Percentiles rank a stretch among this genome's conserved stretches.
Evolutionary conservation across 2,888 invertebrate genomes (phyloP).

Genomic region (Seira ritae): DNA sequence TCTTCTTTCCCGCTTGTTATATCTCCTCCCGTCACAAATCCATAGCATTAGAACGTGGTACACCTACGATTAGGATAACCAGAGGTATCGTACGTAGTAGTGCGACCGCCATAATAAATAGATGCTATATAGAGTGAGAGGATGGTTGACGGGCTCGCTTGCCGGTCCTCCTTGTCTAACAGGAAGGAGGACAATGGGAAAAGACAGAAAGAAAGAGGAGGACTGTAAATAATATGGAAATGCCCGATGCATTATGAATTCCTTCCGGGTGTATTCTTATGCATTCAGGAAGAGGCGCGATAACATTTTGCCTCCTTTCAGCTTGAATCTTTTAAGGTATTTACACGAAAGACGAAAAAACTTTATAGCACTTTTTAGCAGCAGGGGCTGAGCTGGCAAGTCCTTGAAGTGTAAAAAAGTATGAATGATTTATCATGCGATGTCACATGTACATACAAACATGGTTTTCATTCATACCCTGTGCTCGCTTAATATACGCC

Average conservation of each 20-base stretch:
- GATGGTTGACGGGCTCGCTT: slow-evolving; percentile 25
- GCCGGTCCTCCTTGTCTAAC: slow-evolving; percentile 37
- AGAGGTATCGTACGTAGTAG: background rate
- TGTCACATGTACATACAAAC: slow-evolving; percentile 60
- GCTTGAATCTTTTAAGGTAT: slow-evolving; percentile 51
- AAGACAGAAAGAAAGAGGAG: slow-evolving; percentile 29
- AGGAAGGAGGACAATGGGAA: slow-evolving; percentile 53
- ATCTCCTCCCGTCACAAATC: slow-evolving; percentile 45
- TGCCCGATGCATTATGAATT: slow-evolving; percentile 65
- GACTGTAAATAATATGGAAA: slow-evolving; percentile 66
- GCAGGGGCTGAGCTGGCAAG: slow-evolving; percentile 65
- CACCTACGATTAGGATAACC: slow-evolving; percentile 7
- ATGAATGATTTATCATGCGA: slow-evolving; percentile 66
- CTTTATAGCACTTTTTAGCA: slow-evolving; percentile 62
- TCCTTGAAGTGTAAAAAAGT: slow-evolving; percentile 65
- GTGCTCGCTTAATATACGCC: background rate
- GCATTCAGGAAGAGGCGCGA: slow-evolving; percentile 65
- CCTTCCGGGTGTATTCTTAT: slow-evolving; percentile 66
- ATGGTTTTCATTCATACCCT: slow-evolving; percentile 14
- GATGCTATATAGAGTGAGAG: slow-evolving; percentile 33
- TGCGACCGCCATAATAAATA: slow-evolving; percentile 25
- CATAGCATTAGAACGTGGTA: slow-evolving; percentile 28
- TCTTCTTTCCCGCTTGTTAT: slow-evolving; percentile 5
- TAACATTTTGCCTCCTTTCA: slow-evolving; percentile 58
- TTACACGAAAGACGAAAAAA: slow-evolving; percentile 50